Evolutionary conservation across 2,113 vertebrate species (phyloP), one percentile per base, ranked within the genome.

Genomic region (Takifugu bimaculatus): DNA sequence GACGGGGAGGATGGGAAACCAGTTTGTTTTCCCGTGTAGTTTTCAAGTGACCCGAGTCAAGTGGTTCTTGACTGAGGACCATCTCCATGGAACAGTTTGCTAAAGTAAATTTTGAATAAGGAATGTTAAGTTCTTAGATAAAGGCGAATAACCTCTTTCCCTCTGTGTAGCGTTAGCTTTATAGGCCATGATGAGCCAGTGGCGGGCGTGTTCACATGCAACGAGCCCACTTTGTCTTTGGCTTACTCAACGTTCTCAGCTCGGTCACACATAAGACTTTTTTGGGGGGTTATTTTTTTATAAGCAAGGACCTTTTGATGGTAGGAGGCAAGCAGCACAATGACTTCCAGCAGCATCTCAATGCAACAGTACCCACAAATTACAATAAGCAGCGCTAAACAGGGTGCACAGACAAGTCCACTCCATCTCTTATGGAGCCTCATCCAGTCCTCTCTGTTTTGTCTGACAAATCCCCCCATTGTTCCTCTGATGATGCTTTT

Each of bases 391-490:
- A 86, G 85, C 72, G 70, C 86, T 86, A 86, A 87, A 85, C 85
- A 80, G 79, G 70, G 83, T 74, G 79, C 76, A 75, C 78, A 85
- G 83, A 86, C 80, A 87, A 87, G 81, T 89, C 88, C 85, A 86
- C 85, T 89, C 83, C 85, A 89, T 87, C 88, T 87, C 82, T 67
- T 81, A 85, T 82, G 81, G 85, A 87, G 86, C 85, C 86, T 87
- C 85, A 86, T 88, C 83, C 84, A 85, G 81, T 85, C 81, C 86
- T 83, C 86, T 87, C 84, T 79, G 86, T 88, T 87, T 84, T 87
- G 85, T 88, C 84, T 86, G 86, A 89, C 85, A 89, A 87, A 88
- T 86, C 86, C 88, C 85, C 77, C 85, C 74, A 88, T 89, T 89
- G 86, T 89, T 87, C 86, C 80, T 79, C 79, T 85, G 85, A 87